Base-by-base conservation (phyloP, 2,888 invertebrate species). In the Zhuqinia jingwanae region DNA sequence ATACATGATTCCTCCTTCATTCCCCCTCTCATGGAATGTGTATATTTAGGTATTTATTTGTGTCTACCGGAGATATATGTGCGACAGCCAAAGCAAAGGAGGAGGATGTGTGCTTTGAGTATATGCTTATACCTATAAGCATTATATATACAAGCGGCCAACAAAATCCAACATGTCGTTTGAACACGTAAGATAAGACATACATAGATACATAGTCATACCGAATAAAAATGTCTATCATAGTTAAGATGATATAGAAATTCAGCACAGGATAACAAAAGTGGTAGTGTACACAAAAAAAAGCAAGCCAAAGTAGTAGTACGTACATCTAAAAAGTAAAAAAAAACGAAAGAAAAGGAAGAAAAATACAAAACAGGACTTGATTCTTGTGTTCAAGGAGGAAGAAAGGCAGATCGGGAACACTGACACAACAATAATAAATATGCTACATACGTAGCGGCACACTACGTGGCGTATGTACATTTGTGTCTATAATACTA, bases 1-100 rank as follows among this genome's bases (percentile, higher is more conserved):
- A 78, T 78, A 58, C 78, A 78, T 63, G 78, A 78, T 63, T 77
- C 78, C 36, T 63, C 20, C 22, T 78, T 78, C 47, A 45, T 78
- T 60, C 47, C 70, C 25, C 47, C 47, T 70, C 70, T 70, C 70
- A 70, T 22, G 70, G 45, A 70, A 47, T 70, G 47, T n/a, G n/a
- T n/a, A n/a, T n/a, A n/a, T n/a, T 15, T 68, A 45, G 10, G 68
- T 68, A 68, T 68, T 68, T 45, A n/a, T n/a, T 68, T 60, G 22
- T 25, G 50, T 70, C 45, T 47, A 70, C 25, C 70, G 70, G 70
- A 70, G 47, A 47, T 70, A 70, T 70, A 70, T n/a, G n/a, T n/a
- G n/a, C 70, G 70, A 70, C 70, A 70, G 45, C 10, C 11, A 47
- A 70, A 50, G 25, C 20, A 70, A 70, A 25, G 45, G 47, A 25